Evolutionary conservation across 2,113 vertebrate genomes (phyloP).

Genomic region (Artemisiospiza belli): DNA sequence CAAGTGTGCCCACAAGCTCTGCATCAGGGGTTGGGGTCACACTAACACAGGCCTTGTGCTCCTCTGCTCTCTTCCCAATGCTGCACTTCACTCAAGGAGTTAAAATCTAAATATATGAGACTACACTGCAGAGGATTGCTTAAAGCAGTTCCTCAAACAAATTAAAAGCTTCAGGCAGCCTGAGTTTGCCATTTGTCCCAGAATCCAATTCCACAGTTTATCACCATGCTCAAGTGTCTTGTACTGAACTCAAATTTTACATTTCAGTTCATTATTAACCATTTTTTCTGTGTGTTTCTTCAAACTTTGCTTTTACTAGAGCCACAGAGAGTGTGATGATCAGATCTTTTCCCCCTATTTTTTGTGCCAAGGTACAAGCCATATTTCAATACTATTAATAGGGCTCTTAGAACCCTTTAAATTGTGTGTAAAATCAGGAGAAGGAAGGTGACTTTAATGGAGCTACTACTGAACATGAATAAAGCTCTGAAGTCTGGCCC

Average conservation of each 20-base stretch:
- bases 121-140: not conserved
- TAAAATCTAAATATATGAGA: not conserved
- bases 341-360: not conserved
- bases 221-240: not conserved
- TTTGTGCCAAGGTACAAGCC: not conserved
- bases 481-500: not conserved
- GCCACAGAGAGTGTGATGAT: not conserved
- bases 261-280: not conserved
- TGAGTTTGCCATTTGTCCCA: not conserved
- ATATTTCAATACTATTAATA: not conserved
- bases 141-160: not conserved
- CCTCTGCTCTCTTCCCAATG: not conserved
- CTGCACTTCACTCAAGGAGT: not conserved
- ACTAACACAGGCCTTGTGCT: not conserved
- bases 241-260: not conserved
- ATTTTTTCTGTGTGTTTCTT: not conserved
- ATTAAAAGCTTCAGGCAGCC: not conserved
- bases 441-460: not conserved
- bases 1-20: not conserved
- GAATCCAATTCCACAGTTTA: not conserved
- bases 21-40: not conserved
- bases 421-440: not conserved
- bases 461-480: not conserved
- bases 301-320: not conserved
- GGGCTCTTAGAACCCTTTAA: not conserved